phyloP scores from a whole-genome alignment of 2,797 vertebrate species.

The Vultur gryphus region DNA sequence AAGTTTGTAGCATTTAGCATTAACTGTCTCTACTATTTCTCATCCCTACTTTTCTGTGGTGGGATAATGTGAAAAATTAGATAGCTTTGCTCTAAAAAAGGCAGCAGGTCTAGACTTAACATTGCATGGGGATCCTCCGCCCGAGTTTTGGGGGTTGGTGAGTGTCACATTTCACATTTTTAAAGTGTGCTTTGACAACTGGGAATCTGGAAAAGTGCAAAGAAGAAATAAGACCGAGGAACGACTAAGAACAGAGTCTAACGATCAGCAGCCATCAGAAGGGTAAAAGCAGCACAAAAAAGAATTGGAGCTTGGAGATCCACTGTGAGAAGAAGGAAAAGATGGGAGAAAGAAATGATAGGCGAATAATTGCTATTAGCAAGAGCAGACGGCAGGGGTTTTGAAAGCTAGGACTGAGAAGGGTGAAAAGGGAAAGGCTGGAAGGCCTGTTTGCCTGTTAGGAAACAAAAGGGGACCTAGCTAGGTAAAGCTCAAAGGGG shows the following conservation, averaged over 20 bases:
- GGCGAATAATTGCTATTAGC: constrained; percentile 16
- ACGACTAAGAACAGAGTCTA: not conserved
- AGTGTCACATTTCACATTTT: constrained; percentile 26
- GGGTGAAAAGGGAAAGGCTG: not conserved
- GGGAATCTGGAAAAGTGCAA: not conserved
- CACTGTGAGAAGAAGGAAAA: not conserved
- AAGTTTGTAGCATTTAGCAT: not conserved
- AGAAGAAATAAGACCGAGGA: not conserved
- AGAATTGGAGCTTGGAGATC: not conserved
- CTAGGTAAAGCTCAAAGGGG: not conserved
- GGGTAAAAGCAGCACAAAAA: not conserved
- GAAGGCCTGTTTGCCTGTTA: not conserved
- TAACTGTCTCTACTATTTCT: not conserved
- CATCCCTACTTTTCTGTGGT: not conserved
- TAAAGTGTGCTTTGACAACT: constrained; percentile 16
- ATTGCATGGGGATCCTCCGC: not conserved
- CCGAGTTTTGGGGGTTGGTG: not conserved
- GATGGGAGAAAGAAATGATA: not conserved
- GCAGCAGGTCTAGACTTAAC: constrained; percentile 29
- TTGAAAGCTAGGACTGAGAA: not conserved
- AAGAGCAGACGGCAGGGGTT: not conserved
- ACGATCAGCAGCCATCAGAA: not conserved
- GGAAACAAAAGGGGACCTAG: not conserved
- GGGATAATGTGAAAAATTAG: constrained; percentile 12
- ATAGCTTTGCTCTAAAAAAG: constrained; percentile 34